Evolutionary conservation across 2,797 vertebrate genomes (phyloP).

Genomic region (Poeciliopsis presidionis): DNA sequence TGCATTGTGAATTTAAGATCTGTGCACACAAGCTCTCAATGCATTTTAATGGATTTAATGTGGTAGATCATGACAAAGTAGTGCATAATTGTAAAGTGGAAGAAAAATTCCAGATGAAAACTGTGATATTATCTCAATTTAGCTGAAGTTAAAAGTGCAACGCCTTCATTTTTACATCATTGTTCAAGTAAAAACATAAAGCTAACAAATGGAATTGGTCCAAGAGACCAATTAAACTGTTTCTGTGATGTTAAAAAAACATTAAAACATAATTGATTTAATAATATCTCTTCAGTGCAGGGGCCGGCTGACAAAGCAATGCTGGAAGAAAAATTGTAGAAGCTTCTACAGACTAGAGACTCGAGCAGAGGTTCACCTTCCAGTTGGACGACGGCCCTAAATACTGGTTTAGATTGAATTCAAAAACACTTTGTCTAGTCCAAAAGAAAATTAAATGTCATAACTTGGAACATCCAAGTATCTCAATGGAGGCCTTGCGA

Average conservation of each 20-base stretch:
- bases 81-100: background rate
- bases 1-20: background rate
- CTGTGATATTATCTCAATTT: no score
- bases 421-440: background rate
- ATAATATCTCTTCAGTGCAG: no score
- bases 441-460: background rate
- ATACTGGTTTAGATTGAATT: background rate
- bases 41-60: background rate
- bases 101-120: no score
- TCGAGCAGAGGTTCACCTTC: background rate
- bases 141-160: no score
- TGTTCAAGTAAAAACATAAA: no score
- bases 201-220: no score
- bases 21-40: background rate
- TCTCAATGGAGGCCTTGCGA: background rate
- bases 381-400: background rate
- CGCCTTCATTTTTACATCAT: no score
- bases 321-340: background rate
- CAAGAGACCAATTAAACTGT: no score
- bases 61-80: background rate
- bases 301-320: background rate
- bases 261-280: no score
- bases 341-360: background rate
- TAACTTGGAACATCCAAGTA: background rate
- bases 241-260: no score